Conservation (phyloP, 2,888 invertebrate species). For the Clostera curtula region DNA sequence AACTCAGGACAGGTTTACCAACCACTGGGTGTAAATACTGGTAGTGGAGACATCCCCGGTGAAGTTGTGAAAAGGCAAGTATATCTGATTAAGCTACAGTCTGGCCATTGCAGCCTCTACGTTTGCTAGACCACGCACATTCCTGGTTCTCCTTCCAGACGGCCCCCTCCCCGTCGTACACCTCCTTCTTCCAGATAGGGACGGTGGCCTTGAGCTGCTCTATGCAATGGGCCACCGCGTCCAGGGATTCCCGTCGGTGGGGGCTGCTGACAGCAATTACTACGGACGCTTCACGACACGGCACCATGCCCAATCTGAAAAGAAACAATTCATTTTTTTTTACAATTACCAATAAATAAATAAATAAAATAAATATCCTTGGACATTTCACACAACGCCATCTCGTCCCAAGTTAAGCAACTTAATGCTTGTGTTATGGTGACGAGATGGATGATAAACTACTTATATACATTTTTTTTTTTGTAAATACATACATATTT, state of each 20-base stretch:
- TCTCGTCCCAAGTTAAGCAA: too few species aligned
- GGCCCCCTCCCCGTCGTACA: slow-evolving; percentile 78
- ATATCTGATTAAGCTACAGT: slow-evolving; percentile 16
- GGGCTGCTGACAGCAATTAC: slow-evolving; percentile 93
- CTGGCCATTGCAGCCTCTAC: slow-evolving; percentile 30
- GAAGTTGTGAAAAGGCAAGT: background rate
- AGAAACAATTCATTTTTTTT: too few species aligned
- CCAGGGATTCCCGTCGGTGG: slow-evolving; percentile 87
- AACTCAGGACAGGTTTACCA: too few species aligned
- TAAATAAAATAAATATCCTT: background rate
- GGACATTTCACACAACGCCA: too few species aligned
- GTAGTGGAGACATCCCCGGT: too few species aligned
- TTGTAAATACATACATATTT: too few species aligned
- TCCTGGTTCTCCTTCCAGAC: slow-evolving; percentile 90
- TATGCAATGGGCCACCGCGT: slow-evolving; percentile 88
- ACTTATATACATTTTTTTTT: too few species aligned
- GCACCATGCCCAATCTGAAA: slow-evolving; percentile 85
- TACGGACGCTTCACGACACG: slow-evolving; percentile 90
- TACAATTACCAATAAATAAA: too few species aligned
- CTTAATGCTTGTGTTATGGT: too few species aligned
- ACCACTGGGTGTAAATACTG: background rate
- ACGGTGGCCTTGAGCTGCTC: slow-evolving; percentile 89
- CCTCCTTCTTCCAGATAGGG: slow-evolving; percentile 98
- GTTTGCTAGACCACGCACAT: slow-evolving; percentile 83
- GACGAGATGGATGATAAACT: too few species aligned